Conservation (phyloP, 2,797 vertebrate species). For the Hyperoplus immaculatus region DNA sequence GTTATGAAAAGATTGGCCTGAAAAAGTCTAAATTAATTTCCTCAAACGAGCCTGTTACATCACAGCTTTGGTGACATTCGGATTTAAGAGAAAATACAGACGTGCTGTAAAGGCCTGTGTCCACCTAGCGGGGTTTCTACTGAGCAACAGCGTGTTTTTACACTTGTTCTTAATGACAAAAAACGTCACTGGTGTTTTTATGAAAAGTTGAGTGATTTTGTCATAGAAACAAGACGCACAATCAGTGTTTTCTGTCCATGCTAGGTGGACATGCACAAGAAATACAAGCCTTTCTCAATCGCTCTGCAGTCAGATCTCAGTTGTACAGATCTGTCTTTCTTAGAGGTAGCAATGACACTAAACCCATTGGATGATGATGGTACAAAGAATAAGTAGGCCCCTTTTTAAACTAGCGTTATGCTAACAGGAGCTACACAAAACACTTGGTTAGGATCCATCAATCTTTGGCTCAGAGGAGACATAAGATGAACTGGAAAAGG, state of each 20-base stretch:
- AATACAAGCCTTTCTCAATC: no score
- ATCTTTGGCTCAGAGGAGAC: constrained; percentile 5
- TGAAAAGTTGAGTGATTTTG: no score
- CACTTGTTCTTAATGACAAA: no score
- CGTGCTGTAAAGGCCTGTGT: neutral
- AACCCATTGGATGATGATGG: constrained; percentile 8
- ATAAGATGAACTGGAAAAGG: constrained; percentile 9
- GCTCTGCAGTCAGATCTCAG: neutral
- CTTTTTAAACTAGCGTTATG: constrained; percentile 57
- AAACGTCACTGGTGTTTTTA: no score
- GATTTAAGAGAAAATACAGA: neutral
- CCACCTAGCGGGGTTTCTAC: no score
- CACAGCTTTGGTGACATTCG: neutral
- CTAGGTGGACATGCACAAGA: no score
- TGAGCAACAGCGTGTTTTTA: no score
- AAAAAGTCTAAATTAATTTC: constrained; percentile 5
- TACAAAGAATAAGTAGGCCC: constrained; percentile 32
- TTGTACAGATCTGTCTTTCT: neutral
- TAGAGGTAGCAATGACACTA: neutral
- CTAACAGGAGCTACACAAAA: constrained; percentile 12
- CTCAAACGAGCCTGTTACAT: neutral
- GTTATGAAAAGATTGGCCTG: neutral
- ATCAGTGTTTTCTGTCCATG: no score
- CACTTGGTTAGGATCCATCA: constrained; percentile 1
- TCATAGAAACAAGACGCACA: no score